A percentile compares a stretch with the other conserved stretches of the same genome.
Evolutionary conservation across 2,113 vertebrate species (phyloP).

Genomic region (Argyrosomus japonicus): DNA sequence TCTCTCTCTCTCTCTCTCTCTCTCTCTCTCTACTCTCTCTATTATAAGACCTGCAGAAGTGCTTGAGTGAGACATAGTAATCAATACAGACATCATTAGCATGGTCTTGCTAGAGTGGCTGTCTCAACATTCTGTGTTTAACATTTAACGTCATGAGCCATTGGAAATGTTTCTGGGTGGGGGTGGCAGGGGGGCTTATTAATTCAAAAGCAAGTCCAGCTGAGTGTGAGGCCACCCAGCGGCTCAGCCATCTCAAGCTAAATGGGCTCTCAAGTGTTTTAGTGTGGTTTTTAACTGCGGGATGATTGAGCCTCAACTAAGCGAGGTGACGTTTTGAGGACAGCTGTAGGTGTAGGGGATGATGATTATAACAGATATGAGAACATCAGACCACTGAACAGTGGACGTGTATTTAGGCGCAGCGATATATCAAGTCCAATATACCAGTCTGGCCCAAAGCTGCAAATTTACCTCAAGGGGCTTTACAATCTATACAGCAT

Average conservation of each 20-base stretch:
- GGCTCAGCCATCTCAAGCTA: slow-evolving; percentile 27
- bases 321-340: slow-evolving; percentile 10
- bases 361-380: neutral
- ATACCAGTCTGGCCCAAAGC: no score
- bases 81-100: slow-evolving; percentile 56
- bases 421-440: neutral
- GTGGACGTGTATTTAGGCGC: neutral
- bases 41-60: slow-evolving; percentile 20
- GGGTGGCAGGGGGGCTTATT: slow-evolving; percentile 9
- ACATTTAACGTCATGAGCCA: slow-evolving; percentile 44
- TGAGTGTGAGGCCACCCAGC: slow-evolving; percentile 30
- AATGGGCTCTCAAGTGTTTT: slow-evolving; percentile 32
- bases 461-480: no score
- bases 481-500: no score
- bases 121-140: slow-evolving; percentile 20
- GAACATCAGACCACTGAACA: neutral
- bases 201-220: slow-evolving; percentile 42
- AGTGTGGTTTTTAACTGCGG: slow-evolving; percentile 20
- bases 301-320: slow-evolving; percentile 28
- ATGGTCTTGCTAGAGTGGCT: slow-evolving; percentile 27
- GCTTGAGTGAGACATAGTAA: slow-evolving; percentile 31
- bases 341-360: neutral
- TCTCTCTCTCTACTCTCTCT: neutral
- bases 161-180: slow-evolving; percentile 34
- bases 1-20: no score